Evolutionary conservation across 2,888 invertebrate species (phyloP).

Genomic region (Ennomos erosarius): DNA sequence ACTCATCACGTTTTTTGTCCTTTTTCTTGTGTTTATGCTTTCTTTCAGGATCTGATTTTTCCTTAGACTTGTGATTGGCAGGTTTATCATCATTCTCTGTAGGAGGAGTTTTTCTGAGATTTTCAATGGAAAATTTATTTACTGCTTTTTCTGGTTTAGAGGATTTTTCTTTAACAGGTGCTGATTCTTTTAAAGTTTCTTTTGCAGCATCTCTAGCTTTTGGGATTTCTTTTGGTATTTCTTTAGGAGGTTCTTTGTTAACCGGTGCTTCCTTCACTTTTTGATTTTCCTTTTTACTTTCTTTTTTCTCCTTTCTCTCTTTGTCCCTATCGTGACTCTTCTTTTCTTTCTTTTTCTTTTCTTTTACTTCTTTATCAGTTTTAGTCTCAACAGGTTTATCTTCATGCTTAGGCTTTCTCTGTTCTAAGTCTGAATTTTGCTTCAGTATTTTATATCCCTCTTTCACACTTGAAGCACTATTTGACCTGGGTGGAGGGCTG

Average conservation of each 20-base stretch:
- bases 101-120: conserved; percentile 77
- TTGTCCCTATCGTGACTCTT: conserved; percentile 87
- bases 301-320: conserved; percentile 85
- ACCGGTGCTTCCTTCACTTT: conserved; percentile 75
- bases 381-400: conserved; percentile 84
- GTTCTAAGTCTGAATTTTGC: conserved; percentile 64
- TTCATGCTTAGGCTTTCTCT: conserved; percentile 73
- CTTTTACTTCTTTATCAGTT: conserved; percentile 79
- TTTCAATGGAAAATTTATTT: conserved; percentile 80
- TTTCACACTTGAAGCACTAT: conserved; percentile 74
- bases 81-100: conserved; percentile 66
- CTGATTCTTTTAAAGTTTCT: conserved; percentile 62
- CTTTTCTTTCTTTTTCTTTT: conserved; percentile 86
- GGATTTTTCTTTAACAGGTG: conserved; percentile 68
- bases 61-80: conserved; percentile 75
- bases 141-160: conserved; percentile 71
- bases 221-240: conserved; percentile 62
- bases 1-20: conserved; percentile 87
- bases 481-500: conserved; percentile 71
- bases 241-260: conserved; percentile 64
- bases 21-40: conserved; percentile 88
- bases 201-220: conserved; percentile 74
- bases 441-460: conserved; percentile 74
- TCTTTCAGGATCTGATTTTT: conserved; percentile 81
- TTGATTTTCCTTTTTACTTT: conserved; percentile 85